These are phyloP conservation scores for Puntigrus tetrazona DNA, from an alignment of 2,113 vertebrate genomes.

Conservation along the genomic window DNA sequence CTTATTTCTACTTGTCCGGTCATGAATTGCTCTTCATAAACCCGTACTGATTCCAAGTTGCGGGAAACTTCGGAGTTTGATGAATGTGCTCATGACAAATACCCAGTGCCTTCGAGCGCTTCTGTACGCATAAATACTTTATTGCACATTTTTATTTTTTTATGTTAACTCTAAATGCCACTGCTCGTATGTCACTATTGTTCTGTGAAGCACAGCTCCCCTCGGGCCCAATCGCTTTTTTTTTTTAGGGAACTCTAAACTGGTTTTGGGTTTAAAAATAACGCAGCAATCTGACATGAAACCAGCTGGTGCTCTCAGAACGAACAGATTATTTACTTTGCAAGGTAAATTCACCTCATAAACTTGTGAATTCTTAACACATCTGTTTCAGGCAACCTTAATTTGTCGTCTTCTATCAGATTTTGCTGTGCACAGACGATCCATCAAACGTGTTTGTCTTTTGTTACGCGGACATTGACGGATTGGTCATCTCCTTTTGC, in stretches of 20 bases:
- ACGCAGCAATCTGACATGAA: background rate
- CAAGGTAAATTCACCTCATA: conserved; percentile 12
- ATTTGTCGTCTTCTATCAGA: conserved; percentile 54
- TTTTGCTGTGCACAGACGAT: conserved; percentile 44
- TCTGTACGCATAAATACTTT: background rate
- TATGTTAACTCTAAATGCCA: background rate
- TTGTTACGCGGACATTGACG: conserved; percentile 47
- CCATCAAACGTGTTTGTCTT: conserved; percentile 49
- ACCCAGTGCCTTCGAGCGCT: background rate
- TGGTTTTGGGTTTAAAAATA: conserved; percentile 29
- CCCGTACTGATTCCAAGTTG: background rate
- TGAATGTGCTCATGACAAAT: conserved; percentile 15
- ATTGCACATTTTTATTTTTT: background rate
- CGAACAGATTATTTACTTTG: background rate
- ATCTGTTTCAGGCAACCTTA: conserved; percentile 62
- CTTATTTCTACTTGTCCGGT: background rate
- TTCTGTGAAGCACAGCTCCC: background rate
- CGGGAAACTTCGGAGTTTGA: background rate
- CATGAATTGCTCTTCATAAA: background rate
- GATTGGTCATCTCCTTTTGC: conserved; percentile 40
- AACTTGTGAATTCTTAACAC: conserved; percentile 6
- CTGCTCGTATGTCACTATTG: conserved; percentile 7
- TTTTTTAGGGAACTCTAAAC: background rate
- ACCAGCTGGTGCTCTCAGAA: conserved; percentile 36
- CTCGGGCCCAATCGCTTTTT: background rate